Percentiles rank a stretch among this genome's conserved stretches.
phyloP scores from a whole-genome alignment of 2,888 invertebrate species.

The Cephonodes hylas region DNA sequence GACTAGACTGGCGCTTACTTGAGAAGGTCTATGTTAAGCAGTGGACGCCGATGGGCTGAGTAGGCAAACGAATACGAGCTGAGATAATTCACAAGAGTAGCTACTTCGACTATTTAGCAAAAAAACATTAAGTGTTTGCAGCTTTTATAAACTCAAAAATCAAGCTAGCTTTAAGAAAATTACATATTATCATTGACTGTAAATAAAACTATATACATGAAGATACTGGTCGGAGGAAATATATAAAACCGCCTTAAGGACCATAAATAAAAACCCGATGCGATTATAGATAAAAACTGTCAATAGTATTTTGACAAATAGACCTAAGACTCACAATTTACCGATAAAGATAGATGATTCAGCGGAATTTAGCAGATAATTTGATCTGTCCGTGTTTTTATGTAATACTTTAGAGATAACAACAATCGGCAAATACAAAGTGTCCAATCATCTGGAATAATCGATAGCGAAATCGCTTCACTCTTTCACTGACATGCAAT shows the following conservation, averaged over 20 bases:
- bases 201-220: no score
- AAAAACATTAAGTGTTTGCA: no score
- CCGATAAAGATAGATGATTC: conserved; percentile 32
- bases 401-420: not conserved
- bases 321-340: conserved; percentile 34
- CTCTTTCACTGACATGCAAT: no score
- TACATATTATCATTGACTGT: no score
- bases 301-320: conserved; percentile 45
- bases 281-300: conserved; percentile 19
- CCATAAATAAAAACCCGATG: not conserved
- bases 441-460: not conserved
- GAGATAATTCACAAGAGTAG: not conserved
- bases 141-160: no score
- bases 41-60: no score
- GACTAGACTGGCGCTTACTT: no score
- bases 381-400: not conserved
- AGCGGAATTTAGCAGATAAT: conserved; percentile 21
- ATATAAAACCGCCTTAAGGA: no score
- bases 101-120: not conserved
- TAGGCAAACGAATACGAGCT: no score
- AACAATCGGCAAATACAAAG: conserved; percentile 6
- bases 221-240: no score
- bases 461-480: not conserved
- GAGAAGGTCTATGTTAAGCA: no score
- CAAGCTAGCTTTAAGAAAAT: no score